phyloP scores from a whole-genome alignment of 2,113 vertebrate genomes.

The Odontesthes bonariensis region DNA sequence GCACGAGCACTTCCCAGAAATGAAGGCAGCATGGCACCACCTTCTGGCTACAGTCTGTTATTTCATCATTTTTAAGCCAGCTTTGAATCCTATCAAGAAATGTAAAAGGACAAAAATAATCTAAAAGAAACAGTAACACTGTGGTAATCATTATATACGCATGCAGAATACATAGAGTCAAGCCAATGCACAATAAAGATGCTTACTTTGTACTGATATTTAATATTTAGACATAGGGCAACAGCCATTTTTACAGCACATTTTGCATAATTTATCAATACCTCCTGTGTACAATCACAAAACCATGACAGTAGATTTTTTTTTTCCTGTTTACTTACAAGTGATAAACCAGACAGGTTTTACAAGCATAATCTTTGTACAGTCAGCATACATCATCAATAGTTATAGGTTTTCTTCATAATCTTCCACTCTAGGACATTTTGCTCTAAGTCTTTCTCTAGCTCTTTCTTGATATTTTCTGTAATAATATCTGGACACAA shows the following conservation, averaged over 20 bases:
- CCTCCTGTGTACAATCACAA: constrained; percentile 97
- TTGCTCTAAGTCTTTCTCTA: constrained; percentile 72
- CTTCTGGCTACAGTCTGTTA: constrained; percentile 37
- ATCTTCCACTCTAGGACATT: constrained; percentile 49
- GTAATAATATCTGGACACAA: constrained; percentile 86
- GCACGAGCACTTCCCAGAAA: background rate
- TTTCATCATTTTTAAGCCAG: background rate
- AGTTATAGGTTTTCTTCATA: constrained; percentile 78
- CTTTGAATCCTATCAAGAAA: background rate
- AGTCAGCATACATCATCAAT: constrained; percentile 85
- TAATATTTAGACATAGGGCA: constrained; percentile 94
- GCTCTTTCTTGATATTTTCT: constrained; percentile 59
- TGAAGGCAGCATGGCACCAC: constrained; percentile 18
- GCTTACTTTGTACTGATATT: constrained; percentile 89
- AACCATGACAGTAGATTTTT: constrained; percentile 89
- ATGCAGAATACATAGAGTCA: background rate
- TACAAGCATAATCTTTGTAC: constrained; percentile 95
- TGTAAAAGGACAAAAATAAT: no score
- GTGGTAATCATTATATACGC: no score
- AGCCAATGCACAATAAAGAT: constrained; percentile 21
- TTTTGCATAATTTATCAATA: constrained; percentile 96
- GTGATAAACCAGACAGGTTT: constrained; percentile 94
- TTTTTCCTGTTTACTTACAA: constrained; percentile 90
- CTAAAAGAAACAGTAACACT: no score
- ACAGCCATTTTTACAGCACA: constrained; percentile 98